Evolutionary conservation across 1,140 invertebrate genomes (phyloP), one percentile per base, ranked within the genome.

Genomic region (Drosophila miranda): DNA sequence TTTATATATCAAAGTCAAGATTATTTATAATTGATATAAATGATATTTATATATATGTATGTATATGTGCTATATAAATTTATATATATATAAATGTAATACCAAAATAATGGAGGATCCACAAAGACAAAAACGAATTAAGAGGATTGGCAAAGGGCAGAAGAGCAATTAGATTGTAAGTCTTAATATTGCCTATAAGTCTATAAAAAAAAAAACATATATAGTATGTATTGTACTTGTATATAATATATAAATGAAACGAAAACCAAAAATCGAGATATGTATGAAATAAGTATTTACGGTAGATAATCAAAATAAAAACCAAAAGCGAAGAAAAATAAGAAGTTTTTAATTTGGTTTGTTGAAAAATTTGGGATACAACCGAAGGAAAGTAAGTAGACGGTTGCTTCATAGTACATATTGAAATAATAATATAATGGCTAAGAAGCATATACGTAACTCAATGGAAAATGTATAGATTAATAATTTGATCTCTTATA

Each of bases 281-380:
- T 86, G 72, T 84, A 77, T 75, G 66, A 71, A 51, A 63, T 87
- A 87, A 87, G 82, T 87, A 87, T 82, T 87, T 86, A 87, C 78
- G 75, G 82, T 87, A 87, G 82, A 87, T 87, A 87, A 87, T 87
- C 82, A 86, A 87, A 87, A 87, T 82, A 87, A 84, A 83, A 81
- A 78, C 51, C 49, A 55, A 64, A 58, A 49, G 58, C 46, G 46
- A 58, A 44, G n/a, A 61, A 60, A 71, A 51, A 14, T 13, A 14
- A 45, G 34, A 14, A 21, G n/a, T 11, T 6, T 63, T 57, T 81
- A 7, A 63, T 16, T 69, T 0, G 19, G 11, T 13, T 28, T 13
- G 7, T 14, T 8, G 3, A 8, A 26, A 16, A 38, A 28, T 9
- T 6, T 14, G 16, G 1, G n/a, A 6, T 6, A 21, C 2, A 51